Percentiles rank a stretch among this genome's conserved stretches.
Conservation (phyloP, 2,888 invertebrate species). For the Euzetes globulus region DNA sequence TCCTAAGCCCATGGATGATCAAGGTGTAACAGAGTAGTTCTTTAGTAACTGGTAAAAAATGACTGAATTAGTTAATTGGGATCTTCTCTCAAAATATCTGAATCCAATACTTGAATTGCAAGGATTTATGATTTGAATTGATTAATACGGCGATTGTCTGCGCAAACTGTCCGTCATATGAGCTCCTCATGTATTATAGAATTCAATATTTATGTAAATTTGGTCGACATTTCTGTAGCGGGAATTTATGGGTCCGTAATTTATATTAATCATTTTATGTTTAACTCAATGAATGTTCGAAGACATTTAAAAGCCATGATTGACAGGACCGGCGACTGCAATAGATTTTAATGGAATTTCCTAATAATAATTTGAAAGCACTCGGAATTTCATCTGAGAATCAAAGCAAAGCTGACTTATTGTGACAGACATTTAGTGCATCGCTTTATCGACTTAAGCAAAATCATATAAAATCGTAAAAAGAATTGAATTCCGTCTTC, state of each 20-base stretch:
- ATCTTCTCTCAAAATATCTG: no score
- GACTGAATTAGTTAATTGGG: no score
- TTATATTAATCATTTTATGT: not conserved
- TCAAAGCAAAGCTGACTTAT: not conserved
- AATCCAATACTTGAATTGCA: no score
- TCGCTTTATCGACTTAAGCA: not conserved
- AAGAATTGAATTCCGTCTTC: not conserved
- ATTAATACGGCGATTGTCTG: not conserved
- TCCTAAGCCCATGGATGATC: no score
- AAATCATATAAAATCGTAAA: not conserved
- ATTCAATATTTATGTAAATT: not conserved
- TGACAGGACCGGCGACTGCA: not conserved
- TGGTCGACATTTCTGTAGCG: no score
- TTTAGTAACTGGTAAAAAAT: no score
- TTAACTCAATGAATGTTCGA: not conserved
- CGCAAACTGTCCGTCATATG: not conserved
- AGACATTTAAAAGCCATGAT: not conserved
- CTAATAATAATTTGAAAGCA: slow-evolving; percentile 7
- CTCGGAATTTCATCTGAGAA: not conserved
- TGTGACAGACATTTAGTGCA: not conserved
- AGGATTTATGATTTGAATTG: not conserved
- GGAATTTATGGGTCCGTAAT: no score
- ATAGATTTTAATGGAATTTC: not conserved
- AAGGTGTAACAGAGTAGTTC: no score
- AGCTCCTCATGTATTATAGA: not conserved